Percentiles rank a stretch among this genome's conserved stretches.
These are phyloP conservation scores for Centropus unirufus DNA, from an alignment of 2,113 vertebrate genomes.

Conservation along the genomic window DNA sequence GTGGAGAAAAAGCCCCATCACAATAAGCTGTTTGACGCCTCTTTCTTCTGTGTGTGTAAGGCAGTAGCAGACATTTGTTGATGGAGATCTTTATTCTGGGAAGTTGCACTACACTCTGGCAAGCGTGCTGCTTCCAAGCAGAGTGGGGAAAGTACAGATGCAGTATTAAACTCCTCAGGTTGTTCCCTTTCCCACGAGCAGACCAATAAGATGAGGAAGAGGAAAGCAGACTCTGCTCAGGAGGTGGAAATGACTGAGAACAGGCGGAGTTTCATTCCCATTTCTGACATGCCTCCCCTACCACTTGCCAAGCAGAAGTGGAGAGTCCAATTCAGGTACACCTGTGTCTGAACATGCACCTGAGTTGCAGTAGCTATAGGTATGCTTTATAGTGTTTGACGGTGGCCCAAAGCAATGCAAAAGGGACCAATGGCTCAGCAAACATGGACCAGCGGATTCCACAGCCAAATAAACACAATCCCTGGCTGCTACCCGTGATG, in stretches of 20 bases:
- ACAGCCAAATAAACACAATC: background rate
- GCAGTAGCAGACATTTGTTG: background rate
- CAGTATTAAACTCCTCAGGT: background rate
- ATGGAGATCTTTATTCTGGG: background rate
- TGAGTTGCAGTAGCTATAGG: background rate
- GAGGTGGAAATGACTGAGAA: background rate
- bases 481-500: background rate
- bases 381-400: background rate
- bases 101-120: background rate
- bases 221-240: background rate
- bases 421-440: background rate
- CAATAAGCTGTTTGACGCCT: background rate
- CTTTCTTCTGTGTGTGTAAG: background rate
- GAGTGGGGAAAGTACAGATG: background rate
- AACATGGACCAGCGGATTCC: fast-evolving
- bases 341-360: background rate
- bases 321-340: background rate
- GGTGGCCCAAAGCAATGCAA: background rate
- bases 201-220: background rate
- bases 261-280: background rate
- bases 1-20: background rate
- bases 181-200: background rate
- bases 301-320: background rate
- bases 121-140: background rate
- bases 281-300: background rate